A percentile compares a stretch with the other conserved stretches of the same genome.
Conservation (phyloP, 92 coral and sea anemone genomes). For the Pocillopora grandis region DNA sequence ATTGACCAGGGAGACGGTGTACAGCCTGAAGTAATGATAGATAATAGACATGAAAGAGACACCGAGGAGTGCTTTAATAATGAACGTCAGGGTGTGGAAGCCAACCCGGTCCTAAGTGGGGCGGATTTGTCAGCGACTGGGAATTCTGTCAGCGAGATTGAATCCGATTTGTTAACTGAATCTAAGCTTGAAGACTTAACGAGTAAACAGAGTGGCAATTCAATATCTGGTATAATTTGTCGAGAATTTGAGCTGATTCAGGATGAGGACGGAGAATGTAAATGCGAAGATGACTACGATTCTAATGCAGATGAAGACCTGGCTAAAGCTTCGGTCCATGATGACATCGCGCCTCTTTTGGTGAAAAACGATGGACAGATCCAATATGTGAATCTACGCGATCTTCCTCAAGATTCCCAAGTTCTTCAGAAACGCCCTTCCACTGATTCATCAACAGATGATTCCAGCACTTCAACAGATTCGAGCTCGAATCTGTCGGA, state of each 20-base stretch:
- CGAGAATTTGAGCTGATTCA: constrained; percentile 20
- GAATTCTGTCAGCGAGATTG: constrained; percentile 22
- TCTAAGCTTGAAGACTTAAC: constrained; percentile 10
- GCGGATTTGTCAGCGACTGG: constrained; percentile 13
- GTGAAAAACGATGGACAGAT: constrained; percentile 9
- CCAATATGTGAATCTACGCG: constrained; percentile 28
- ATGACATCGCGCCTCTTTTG: constrained; percentile 40
- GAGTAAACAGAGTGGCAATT: constrained; percentile 12
- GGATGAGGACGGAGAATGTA: neutral
- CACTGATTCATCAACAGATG: constrained; percentile 32
- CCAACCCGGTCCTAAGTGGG: neutral
- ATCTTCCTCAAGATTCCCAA: constrained; percentile 10
- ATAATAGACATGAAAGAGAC: neutral
- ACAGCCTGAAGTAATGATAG: constrained; percentile 3
- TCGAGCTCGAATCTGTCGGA: constrained; percentile 45
- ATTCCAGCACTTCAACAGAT: constrained; percentile 44
- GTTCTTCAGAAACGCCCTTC: constrained; percentile 24
- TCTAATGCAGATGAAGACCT: constrained; percentile 1
- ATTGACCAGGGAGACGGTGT: neutral
- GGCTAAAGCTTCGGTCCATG: constrained; percentile 20
- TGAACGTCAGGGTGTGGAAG: neutral
- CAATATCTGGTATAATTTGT: constrained; percentile 14
- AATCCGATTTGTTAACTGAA: constrained; percentile 28
- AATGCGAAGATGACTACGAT: constrained; percentile 1
- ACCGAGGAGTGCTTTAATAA: neutral